Evolutionary conservation across 1,140 invertebrate genomes (phyloP).

Genomic region (Copidosoma floridanum): DNA sequence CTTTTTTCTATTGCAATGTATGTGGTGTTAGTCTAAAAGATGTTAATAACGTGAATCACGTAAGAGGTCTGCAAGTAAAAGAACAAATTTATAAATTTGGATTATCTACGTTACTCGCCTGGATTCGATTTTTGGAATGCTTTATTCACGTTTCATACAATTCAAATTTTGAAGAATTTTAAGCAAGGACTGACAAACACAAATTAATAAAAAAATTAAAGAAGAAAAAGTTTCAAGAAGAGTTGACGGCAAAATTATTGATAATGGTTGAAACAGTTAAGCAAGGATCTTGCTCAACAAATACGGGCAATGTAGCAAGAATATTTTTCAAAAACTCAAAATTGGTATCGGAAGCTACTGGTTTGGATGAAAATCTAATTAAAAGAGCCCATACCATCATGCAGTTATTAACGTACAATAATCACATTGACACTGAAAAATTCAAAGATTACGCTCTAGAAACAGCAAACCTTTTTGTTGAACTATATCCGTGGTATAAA

Average conservation of each 20-base stretch:
- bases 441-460: constrained; percentile 15
- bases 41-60: constrained; percentile 39
- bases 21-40: constrained; percentile 41
- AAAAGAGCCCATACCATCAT: constrained; percentile 35
- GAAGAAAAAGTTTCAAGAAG: constrained; percentile 26
- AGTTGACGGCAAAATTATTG: constrained; percentile 22
- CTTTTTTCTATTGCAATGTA: too few species aligned
- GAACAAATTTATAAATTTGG: constrained; percentile 31
- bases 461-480: constrained; percentile 17
- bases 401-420: constrained; percentile 31
- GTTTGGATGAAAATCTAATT: constrained; percentile 42
- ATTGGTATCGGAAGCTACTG: constrained; percentile 38
- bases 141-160: constrained; percentile 41
- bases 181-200: constrained; percentile 12
- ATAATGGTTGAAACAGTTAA: constrained; percentile 40
- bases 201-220: constrained; percentile 13
- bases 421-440: background rate
- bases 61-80: background rate
- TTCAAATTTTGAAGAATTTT: constrained; percentile 36
- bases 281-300: constrained; percentile 37
- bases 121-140: constrained; percentile 43
- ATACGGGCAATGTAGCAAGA: constrained; percentile 45
- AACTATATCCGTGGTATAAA: constrained; percentile 32
- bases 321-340: constrained; percentile 39
- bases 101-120: constrained; percentile 43